Percentiles rank a stretch among this genome's conserved stretches.
Conservation (phyloP, 2,797 vertebrate species). For the Taeniopygia guttata region DNA sequence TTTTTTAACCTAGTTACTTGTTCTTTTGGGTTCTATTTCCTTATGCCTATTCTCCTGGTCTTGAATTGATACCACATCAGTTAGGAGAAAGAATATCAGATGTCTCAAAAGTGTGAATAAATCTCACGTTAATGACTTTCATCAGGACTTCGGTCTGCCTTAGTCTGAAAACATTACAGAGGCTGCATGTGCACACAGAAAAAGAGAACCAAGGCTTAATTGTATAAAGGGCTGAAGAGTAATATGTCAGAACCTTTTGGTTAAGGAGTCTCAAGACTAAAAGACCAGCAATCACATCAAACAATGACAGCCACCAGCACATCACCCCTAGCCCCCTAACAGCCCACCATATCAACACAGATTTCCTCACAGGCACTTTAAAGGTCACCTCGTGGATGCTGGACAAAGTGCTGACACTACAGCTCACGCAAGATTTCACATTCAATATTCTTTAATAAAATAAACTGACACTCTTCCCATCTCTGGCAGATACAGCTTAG, state of each 20-base stretch:
- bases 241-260: neutral
- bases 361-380: neutral
- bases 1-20: neutral
- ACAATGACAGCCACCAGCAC: neutral
- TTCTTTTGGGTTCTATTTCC: neutral
- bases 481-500: neutral
- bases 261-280: neutral
- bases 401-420: neutral
- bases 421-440: neutral
- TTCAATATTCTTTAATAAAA: slow-evolving; percentile 13
- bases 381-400: neutral
- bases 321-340: neutral
- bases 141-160: neutral
- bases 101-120: neutral
- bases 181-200: neutral
- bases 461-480: neutral
- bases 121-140: neutral
- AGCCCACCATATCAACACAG: neutral
- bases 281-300: neutral
- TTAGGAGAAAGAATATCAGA: neutral
- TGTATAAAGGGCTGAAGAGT: neutral
- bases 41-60: neutral
- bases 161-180: neutral
- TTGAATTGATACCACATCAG: neutral
- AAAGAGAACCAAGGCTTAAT: neutral